Conservation (phyloP, 2,113 vertebrate genomes). For the Bombycilla garrulus region DNA sequence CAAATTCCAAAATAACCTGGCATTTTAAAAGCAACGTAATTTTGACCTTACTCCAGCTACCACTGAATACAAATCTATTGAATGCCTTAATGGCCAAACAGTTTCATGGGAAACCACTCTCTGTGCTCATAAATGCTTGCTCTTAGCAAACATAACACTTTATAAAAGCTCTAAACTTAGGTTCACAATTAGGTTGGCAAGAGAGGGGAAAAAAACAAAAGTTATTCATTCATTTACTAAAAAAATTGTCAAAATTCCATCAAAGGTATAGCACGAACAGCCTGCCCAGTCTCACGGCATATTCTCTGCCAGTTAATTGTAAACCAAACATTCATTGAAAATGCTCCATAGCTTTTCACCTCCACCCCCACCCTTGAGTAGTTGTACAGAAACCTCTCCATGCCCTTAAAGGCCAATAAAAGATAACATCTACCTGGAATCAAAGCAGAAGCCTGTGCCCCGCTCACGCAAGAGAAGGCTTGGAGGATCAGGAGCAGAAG, state of each 20-base stretch:
- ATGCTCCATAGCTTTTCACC: not conserved
- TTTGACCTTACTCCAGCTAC: constrained; percentile 36
- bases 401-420: not conserved
- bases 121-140: constrained; percentile 42
- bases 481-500: constrained; percentile 72
- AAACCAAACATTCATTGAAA: not conserved
- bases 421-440: constrained; percentile 83
- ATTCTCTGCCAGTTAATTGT: not conserved
- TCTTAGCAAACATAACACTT: constrained; percentile 44
- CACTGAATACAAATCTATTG: not conserved
- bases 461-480: constrained; percentile 81
- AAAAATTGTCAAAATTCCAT: not conserved
- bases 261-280: not conserved
- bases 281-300: not conserved
- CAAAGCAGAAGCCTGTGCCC: constrained; percentile 92
- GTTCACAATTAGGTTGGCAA: constrained; percentile 37
- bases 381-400: not conserved
- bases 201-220: not conserved
- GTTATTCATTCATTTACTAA: not conserved
- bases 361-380: not conserved
- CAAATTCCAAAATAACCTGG: not conserved
- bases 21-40: not conserved
- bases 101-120: constrained; percentile 30
- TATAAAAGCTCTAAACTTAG: constrained; percentile 44
- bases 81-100: not conserved